A percentile compares a stretch with the other conserved stretches of the same genome.
These are phyloP conservation scores for Orthosia gothica DNA, from an alignment of 2,888 invertebrate species.

Conservation along the genomic window DNA sequence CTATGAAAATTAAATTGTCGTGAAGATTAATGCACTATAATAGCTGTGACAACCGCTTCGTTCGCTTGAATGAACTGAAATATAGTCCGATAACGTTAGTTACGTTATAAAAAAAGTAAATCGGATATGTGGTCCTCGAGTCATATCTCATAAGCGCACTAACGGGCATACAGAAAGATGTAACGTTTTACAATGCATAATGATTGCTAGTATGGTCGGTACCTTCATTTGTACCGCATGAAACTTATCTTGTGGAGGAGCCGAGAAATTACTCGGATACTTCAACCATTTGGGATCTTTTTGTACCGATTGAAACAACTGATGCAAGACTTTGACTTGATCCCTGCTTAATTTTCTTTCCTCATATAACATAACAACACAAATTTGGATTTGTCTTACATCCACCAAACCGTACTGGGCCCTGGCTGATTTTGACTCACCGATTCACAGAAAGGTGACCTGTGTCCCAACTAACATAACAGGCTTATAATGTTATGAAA, in stretches of 20 bases:
- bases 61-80: constrained; percentile 1
- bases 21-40: neutral
- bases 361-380: no score
- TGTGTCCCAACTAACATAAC: no score
- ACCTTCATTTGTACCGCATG: no score
- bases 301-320: neutral
- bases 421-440: no score
- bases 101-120: constrained; percentile 4
- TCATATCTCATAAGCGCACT: neutral
- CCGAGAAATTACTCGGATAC: no score
- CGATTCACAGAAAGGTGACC: no score
- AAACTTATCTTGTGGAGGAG: neutral
- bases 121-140: constrained; percentile 19
- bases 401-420: no score
- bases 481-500: no score
- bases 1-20: neutral
- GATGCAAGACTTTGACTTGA: neutral
- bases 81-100: neutral
- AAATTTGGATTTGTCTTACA: no score
- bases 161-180: neutral
- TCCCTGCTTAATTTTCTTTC: no score
- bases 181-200: constrained; percentile 1
- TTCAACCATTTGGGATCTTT: no score
- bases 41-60: neutral
- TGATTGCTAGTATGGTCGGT: neutral